Evolutionary conservation across 2,888 invertebrate genomes (phyloP).

Genomic region (Zelleria hepariella): DNA sequence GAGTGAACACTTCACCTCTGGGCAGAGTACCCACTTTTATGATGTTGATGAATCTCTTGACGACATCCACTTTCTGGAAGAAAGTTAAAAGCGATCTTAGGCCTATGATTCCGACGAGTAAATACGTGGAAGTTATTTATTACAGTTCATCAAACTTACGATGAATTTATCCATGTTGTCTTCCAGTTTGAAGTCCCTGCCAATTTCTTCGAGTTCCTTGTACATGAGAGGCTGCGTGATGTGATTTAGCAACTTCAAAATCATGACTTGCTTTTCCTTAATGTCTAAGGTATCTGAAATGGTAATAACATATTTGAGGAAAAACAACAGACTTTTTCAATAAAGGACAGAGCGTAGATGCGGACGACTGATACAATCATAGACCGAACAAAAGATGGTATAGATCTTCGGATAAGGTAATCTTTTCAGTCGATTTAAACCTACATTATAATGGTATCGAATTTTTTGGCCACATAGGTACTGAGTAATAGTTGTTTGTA

Average conservation of each 20-base stretch:
- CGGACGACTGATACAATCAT: not conserved
- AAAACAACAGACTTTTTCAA: not conserved
- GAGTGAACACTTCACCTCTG: conserved; percentile 63
- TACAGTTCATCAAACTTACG: conserved; percentile 33
- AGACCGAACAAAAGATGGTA: not conserved
- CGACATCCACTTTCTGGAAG: conserved; percentile 68
- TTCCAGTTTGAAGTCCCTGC: conserved; percentile 52
- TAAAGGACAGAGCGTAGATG: not conserved
- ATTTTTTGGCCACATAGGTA: too few relatives aligned
- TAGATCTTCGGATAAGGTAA: not conserved
- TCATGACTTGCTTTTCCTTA: conserved; percentile 55
- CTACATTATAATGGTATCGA: not conserved
- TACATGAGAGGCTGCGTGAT: conserved; percentile 59
- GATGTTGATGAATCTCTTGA: conserved; percentile 70
- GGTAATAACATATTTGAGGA: not conserved
- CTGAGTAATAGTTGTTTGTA: too few relatives aligned
- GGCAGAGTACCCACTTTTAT: conserved; percentile 71
- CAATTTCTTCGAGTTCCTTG: conserved; percentile 55
- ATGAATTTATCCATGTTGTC: conserved; percentile 45
- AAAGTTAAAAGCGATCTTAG: conserved; percentile 4
- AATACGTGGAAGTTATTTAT: too few relatives aligned
- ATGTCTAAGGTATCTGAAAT: conserved; percentile 50
- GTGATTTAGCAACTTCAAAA: conserved; percentile 67
- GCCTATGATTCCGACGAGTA: too few relatives aligned
- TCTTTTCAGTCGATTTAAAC: not conserved